phyloP scores from a whole-genome alignment of 2,113 vertebrate species.

The Apteryx mantelli region DNA sequence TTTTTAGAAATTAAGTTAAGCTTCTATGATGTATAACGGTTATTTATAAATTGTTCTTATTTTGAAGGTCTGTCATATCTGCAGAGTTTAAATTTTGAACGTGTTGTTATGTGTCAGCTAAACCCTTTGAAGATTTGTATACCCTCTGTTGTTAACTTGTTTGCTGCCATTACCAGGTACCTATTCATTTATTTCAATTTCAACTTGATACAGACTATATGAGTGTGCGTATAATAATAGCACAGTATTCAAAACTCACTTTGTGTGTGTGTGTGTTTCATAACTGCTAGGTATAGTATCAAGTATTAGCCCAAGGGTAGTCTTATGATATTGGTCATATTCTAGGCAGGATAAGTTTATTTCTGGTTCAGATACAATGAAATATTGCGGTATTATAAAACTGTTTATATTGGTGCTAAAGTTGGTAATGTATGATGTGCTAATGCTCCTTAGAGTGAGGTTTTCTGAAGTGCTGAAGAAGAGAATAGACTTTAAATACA shows the following conservation, averaged over 20 bases:
- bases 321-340: not conserved
- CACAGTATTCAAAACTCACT: not conserved
- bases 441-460: not conserved
- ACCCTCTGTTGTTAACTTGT: slow-evolving; percentile 89
- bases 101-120: slow-evolving; percentile 94
- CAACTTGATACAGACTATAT: not conserved
- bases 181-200: not conserved
- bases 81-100: slow-evolving; percentile 93
- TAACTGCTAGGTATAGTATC: not conserved
- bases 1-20: not conserved
- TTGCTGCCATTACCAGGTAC: slow-evolving; percentile 94
- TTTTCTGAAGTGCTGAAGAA: not conserved
- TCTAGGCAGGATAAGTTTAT: not conserved
- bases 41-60: not conserved
- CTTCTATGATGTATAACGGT: not conserved
- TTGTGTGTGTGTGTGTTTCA: too few species aligned
- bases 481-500: not conserved
- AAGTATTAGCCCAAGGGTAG: not conserved
- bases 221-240: not conserved
- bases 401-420: not conserved
- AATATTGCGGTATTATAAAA: not conserved
- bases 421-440: not conserved
- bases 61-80: slow-evolving; percentile 89
- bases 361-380: not conserved
- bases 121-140: slow-evolving; percentile 97